Base-by-base conservation (phyloP, 2,797 vertebrate genomes). In the Chaunax sp. region DNA sequence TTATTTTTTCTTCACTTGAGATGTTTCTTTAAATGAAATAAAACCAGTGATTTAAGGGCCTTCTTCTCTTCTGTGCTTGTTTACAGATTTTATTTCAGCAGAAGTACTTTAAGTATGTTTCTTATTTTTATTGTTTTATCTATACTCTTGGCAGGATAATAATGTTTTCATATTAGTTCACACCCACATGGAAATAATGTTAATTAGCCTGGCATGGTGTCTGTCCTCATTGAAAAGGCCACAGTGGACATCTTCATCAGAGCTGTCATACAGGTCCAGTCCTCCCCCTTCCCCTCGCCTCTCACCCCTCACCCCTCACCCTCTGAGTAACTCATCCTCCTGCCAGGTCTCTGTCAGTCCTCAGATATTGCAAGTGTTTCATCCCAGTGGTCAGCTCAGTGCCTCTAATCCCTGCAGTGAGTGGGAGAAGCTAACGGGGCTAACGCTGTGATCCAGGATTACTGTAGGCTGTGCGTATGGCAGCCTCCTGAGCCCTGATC, bases 391-490 rank as follows among this genome's bases (percentile, higher is more conserved):
- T 81, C 75, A 87, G 82, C 83, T 88, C 77, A 77, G 69, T 74
- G 79, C 85, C 72, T 87, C 76, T 92, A 88, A 92, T 92, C 90
- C 87, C 80, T 55, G 47, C 79, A 76, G 86, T 75, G 86, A 87
- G 82, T 72, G 72, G 77, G 81, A 86, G 84, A 82, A 73, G 81
- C 82, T 85, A 87, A 88, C 83, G 52, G 74, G 84, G 79, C 69
- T 89, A 85, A 84, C 81, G 72, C 83, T 89, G 81, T 88, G 88
- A 92, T 91, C 86, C 85, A 72, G 88, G 89, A 93, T 91, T 90
- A 89, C 64, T 74, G 76, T 60, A 59, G 77, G 79, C 75, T 84
- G 56, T 59, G 64, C 68, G 74, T 74, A 67, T 64, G 41, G 61
- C 75, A 69, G 80, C 76, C 72, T 81, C 69, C 69, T 81, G 73